These are phyloP conservation scores for Eupsittula cactorum DNA, from an alignment of 2,113 vertebrate species.

Conservation along the genomic window DNA sequence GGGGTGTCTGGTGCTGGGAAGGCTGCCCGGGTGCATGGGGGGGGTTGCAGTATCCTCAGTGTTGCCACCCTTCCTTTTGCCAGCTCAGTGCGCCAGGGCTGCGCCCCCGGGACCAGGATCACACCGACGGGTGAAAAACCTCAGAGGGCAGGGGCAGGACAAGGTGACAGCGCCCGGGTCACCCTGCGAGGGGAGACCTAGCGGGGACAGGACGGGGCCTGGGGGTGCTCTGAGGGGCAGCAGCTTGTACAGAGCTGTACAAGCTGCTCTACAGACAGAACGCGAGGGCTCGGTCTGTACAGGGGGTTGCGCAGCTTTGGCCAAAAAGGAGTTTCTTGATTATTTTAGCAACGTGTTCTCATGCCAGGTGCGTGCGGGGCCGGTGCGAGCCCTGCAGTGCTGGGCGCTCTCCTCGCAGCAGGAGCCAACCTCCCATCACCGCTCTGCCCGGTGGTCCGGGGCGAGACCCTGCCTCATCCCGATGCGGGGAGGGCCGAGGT, in stretches of 20 bases:
- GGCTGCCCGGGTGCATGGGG: background rate
- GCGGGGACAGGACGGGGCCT: background rate
- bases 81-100: fast-evolving
- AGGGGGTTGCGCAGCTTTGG: fast-evolving
- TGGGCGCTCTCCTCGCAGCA: background rate
- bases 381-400: background rate
- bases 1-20: fast-evolving
- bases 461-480: background rate
- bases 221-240: background rate
- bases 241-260: background rate
- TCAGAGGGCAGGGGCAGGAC: fast-evolving
- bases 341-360: background rate
- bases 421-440: background rate
- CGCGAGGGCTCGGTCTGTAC: background rate
- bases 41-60: background rate
- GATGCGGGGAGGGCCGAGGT: background rate
- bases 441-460: too few species aligned
- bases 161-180: fast-evolving
- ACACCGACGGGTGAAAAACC: fast-evolving
- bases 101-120: too few species aligned
- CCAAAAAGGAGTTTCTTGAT: background rate
- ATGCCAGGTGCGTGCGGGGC: background rate
- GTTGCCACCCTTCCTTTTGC: background rate
- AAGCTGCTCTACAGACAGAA: background rate
- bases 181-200: fast-evolving